Evolutionary conservation across 2,888 invertebrate species (phyloP).

Genomic region (Dynastes tityus): DNA sequence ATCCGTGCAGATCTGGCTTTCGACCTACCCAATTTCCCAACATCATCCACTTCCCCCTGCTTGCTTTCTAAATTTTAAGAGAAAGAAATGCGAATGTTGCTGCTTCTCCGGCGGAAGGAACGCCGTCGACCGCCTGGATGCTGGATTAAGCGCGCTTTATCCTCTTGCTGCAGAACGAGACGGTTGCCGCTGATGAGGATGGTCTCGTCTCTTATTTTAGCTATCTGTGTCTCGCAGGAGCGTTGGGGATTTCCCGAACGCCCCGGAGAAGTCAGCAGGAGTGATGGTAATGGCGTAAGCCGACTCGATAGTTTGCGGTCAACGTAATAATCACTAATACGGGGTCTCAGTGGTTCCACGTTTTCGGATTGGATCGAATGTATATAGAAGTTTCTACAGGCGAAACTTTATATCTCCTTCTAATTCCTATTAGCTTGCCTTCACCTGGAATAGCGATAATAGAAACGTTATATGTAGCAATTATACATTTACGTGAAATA

Average conservation of each 20-base stretch:
- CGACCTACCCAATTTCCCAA: conserved; percentile 54
- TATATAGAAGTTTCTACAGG: conserved; percentile 8
- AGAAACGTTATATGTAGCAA: background rate
- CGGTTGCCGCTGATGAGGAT: conserved; percentile 48
- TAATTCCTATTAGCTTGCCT: conserved; percentile 34
- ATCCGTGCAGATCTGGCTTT: conserved; percentile 59
- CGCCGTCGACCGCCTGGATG: conserved; percentile 10
- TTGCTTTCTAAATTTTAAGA: conserved; percentile 56
- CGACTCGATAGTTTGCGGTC: conserved; percentile 60
- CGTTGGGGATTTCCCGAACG: conserved; percentile 63
- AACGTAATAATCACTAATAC: conserved; percentile 60
- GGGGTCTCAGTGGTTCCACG: conserved; percentile 41
- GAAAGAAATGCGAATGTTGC: conserved; percentile 35
- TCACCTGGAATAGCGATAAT: conserved; percentile 9
- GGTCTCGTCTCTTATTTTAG: conserved; percentile 61
- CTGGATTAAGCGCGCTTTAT: conserved; percentile 63
- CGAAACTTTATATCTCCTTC: conserved; percentile 40
- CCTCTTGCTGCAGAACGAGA: conserved; percentile 52
- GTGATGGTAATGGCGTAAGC: conserved; percentile 59
- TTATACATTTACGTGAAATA: background rate
- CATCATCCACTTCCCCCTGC: conserved; percentile 9
- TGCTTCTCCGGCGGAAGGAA: conserved; percentile 10
- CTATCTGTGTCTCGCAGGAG: conserved; percentile 68
- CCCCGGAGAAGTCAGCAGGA: conserved; percentile 55
- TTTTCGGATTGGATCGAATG: conserved; percentile 38